Evolutionary conservation across 2,888 invertebrate species (phyloP), one percentile per base, ranked within the genome.

Genomic region (Drosophila subsilvestris): DNA sequence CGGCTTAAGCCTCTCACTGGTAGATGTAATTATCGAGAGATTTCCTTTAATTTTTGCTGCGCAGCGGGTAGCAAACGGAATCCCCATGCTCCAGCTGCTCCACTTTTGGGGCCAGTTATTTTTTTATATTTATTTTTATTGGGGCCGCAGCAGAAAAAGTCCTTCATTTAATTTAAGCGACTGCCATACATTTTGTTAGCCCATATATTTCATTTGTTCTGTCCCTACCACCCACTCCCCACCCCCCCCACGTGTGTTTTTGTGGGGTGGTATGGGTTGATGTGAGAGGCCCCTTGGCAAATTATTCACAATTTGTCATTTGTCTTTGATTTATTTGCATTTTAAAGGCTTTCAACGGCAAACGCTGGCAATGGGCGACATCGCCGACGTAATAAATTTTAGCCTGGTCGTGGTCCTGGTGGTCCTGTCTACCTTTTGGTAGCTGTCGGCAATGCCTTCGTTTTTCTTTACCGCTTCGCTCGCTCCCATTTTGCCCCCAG

Each of bases 281-380:
- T n/a, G n/a, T n/a, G n/a, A n/a, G 7, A 0, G 32, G 12, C 76
- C 80, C 75, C 78, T 80, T 86, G 79, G 87, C 86, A 85, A 85
- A 85, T 85, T 88, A 85, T 85, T 88, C 88, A 88, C 85, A 85
- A 85, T 85, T 85, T 85, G 85, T 85, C 85, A 85, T 88, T 85
- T 86, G 85, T 86, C 85, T 85, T 85, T 85, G 85, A 85, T 85
- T 85, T 85, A 85, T 85, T 88, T 85, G 88, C 88, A 85, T 85
- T 85, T 85, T 88, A 85, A 85, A 85, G 85, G 85, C 86, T 88
- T 85, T 85, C 85, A 88, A 79, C 85, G 86, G 79, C 76, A 66
- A 37, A 74, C 62, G 53, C 45, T 62, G 61, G 55, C 57, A 37
- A 27, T 51, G 62, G 87, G 76, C 83, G 81, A 79, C 75, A 75